phyloP scores from a whole-genome alignment of 37 sponge, comb jelly and placozoan species.

The Halichondria panicea region DNA sequence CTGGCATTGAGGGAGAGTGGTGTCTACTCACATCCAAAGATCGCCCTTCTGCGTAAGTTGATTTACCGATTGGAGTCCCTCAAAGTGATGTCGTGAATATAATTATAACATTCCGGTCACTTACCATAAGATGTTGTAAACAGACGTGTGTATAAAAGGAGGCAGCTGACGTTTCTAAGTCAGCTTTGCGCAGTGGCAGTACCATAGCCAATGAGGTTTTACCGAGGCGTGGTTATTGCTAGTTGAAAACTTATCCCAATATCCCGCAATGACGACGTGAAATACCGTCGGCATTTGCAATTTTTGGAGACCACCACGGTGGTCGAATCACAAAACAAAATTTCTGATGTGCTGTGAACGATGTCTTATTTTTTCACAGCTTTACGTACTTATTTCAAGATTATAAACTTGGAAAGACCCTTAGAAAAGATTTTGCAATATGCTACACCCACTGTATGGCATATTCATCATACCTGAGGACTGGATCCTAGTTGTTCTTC shows the following conservation, averaged over 20 bases:
- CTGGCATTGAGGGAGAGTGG: background rate
- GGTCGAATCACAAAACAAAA: too few relatives aligned
- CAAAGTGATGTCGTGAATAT: too few relatives aligned
- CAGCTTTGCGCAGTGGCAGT: conserved; percentile 99
- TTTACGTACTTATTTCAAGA: too few relatives aligned
- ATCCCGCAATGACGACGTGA: conserved; percentile 88
- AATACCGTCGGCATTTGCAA: conserved; percentile 92
- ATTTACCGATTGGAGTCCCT: too few relatives aligned
- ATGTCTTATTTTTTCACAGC: too few relatives aligned
- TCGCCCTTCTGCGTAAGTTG: too few relatives aligned
- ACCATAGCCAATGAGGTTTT: conserved; percentile 99
- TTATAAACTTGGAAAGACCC: background rate
- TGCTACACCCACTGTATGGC: background rate
- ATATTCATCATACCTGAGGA: conserved; percentile 30
- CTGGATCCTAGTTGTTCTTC: conserved; percentile 58
- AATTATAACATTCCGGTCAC: too few relatives aligned
- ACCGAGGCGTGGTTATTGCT: conserved; percentile 99
- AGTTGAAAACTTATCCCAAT: conserved; percentile 99
- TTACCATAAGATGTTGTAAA: too few relatives aligned
- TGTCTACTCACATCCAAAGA: background rate
- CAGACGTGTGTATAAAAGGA: conserved; percentile 20
- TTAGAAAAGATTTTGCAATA: background rate
- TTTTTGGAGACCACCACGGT: conserved; percentile 95
- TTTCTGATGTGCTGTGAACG: too few relatives aligned
- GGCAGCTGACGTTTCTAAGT: background rate